Percentiles rank a stretch among this genome's conserved stretches.
These are phyloP conservation scores for Cephus rjabovi DNA, from an alignment of 2,888 invertebrate genomes.

Conservation along the genomic window DNA sequence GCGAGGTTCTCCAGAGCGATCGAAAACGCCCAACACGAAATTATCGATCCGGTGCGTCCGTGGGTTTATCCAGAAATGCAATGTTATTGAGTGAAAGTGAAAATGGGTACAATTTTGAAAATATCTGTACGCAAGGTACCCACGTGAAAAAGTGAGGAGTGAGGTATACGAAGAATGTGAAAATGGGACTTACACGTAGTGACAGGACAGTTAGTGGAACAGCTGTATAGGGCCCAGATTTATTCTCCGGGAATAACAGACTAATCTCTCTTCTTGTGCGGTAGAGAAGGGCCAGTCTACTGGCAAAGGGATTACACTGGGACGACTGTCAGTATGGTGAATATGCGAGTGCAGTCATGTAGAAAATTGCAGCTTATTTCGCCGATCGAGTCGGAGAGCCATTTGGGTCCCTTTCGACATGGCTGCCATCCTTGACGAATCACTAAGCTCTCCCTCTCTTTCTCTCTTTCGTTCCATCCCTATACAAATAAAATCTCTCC, in stretches of 20 bases:
- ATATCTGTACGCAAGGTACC: not conserved
- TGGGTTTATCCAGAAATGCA: not conserved
- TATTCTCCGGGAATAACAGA: not conserved
- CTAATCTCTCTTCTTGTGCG: not conserved
- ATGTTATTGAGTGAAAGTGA: not conserved
- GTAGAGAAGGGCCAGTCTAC: not conserved
- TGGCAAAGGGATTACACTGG: not conserved
- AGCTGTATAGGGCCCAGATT: not conserved
- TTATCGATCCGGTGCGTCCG: not conserved
- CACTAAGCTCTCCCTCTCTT: conserved; percentile 36
- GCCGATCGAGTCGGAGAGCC: conserved; percentile 33
- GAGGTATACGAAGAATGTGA: not conserved
- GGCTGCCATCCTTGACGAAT: conserved; percentile 45
- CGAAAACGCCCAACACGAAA: not conserved
- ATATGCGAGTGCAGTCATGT: conserved; percentile 42
- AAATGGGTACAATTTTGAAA: not conserved
- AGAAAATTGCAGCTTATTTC: conserved; percentile 62
- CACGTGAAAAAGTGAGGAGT: not conserved
- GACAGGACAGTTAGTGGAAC: not conserved
- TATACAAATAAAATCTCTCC: not conserved
- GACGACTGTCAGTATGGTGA: not conserved
- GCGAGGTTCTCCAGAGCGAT: not conserved
- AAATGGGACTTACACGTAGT: not conserved
- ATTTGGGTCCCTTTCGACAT: conserved; percentile 37
- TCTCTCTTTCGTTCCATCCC: conserved; percentile 14